phyloP scores from a whole-genome alignment of 1,140 invertebrate genomes.

The Palaemon carinicauda region DNA sequence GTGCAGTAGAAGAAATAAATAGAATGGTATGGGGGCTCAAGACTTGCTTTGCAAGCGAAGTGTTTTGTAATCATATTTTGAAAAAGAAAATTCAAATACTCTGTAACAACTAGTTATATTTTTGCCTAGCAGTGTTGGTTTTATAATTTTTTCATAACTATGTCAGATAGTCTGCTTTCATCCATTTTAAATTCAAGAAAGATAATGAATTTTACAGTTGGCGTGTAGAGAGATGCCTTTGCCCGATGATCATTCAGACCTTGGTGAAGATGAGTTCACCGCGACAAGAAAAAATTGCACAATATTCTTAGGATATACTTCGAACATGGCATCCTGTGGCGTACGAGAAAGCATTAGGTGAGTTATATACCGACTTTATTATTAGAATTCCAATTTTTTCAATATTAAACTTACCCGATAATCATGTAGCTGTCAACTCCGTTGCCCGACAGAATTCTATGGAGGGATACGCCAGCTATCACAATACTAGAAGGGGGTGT shows the following conservation, averaged over 20 bases:
- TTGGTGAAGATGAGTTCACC: constrained; percentile 82
- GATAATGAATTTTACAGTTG: constrained; percentile 62
- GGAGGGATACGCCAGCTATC: too few species aligned
- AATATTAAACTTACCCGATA: too few species aligned
- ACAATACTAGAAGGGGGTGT: too few species aligned
- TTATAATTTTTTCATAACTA: background rate
- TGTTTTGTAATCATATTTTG: too few species aligned
- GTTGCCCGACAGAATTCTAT: too few species aligned
- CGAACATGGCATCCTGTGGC: constrained; percentile 96
- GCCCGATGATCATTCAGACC: constrained; percentile 72
- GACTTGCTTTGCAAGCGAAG: too few species aligned
- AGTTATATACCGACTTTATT: background rate
- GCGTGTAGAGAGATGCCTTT: constrained; percentile 74
- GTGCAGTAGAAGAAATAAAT: constrained; percentile 89
- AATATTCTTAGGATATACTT: constrained; percentile 97
- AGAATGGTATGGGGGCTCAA: constrained; percentile 77
- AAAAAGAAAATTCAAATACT: background rate
- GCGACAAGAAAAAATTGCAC: constrained; percentile 84
- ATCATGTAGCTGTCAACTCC: too few species aligned
- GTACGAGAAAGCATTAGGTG: constrained; percentile 83
- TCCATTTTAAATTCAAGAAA: background rate
- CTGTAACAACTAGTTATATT: background rate
- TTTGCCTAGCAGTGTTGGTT: background rate
- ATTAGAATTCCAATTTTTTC: too few species aligned
- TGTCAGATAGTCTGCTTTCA: background rate